These are phyloP conservation scores for Ruditapes philippinarum DNA, from an alignment of 1,140 invertebrate species.

Conservation along the genomic window DNA sequence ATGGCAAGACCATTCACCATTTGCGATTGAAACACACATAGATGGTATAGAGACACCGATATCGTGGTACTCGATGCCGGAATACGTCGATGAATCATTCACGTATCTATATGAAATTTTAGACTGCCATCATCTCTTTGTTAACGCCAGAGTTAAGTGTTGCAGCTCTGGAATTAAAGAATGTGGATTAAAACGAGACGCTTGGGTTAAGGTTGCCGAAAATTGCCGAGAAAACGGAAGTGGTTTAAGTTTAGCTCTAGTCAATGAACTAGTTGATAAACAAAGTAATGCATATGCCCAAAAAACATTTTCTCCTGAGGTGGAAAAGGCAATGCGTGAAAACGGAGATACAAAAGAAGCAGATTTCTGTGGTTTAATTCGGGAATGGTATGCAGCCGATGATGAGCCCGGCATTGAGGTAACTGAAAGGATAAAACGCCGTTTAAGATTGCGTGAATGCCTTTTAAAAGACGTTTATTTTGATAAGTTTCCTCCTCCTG, in stretches of 20 bases:
- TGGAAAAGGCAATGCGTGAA: constrained; percentile 23
- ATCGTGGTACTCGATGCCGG: constrained; percentile 28
- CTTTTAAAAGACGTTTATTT: not conserved
- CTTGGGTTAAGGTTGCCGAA: constrained; percentile 38
- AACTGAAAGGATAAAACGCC: not conserved
- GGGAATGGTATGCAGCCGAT: constrained; percentile 53
- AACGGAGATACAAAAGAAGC: not conserved
- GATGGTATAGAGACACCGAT: not conserved
- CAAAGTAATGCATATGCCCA: constrained; percentile 53
- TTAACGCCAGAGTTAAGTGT: constrained; percentile 29
- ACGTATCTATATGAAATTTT: not conserved
- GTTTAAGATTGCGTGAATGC: not conserved
- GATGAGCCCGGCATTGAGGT: constrained; percentile 38
- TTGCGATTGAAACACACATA: not conserved
- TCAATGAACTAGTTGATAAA: constrained; percentile 42
- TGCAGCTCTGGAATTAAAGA: not conserved
- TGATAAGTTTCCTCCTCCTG: constrained; percentile 3
- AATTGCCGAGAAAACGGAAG: not conserved
- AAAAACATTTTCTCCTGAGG: constrained; percentile 22
- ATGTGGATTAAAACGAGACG: constrained; percentile 8
- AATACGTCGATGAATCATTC: not conserved
- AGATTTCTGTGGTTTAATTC: constrained; percentile 25
- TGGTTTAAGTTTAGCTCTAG: constrained; percentile 19
- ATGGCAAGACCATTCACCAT: not conserved
- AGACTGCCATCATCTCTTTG: constrained; percentile 49